A percentile compares a stretch with the other conserved stretches of the same genome.
Conservation (phyloP, 2,113 vertebrate species). For the Heterotilapia buettikoferi region DNA sequence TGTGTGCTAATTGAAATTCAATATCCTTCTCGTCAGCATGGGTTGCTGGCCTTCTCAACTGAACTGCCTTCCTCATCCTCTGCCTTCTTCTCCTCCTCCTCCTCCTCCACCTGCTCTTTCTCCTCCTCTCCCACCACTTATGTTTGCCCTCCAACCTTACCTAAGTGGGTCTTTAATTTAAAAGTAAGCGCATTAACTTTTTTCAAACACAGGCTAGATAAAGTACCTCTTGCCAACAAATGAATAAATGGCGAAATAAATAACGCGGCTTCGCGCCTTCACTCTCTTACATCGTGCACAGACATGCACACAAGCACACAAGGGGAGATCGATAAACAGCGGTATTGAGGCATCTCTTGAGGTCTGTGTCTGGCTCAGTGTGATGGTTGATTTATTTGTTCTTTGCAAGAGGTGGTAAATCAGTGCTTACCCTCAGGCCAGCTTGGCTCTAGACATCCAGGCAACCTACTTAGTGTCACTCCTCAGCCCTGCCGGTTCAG, state of each 20-base stretch:
- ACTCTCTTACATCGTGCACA: background rate
- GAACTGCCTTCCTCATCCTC: background rate
- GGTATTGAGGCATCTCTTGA: constrained; percentile 69
- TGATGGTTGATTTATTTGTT: constrained; percentile 70
- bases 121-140: constrained; percentile 20
- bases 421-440: constrained; percentile 54
- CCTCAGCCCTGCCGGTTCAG: constrained; percentile 2
- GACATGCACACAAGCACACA: background rate
- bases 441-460: constrained; percentile 25
- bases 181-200: constrained; percentile 67
- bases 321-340: constrained; percentile 60
- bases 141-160: constrained; percentile 52
- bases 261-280: background rate
- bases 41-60: constrained; percentile 43
- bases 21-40: constrained; percentile 60
- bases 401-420: constrained; percentile 56
- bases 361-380: constrained; percentile 64
- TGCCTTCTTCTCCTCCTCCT: background rate
- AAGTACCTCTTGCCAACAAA: constrained; percentile 60
- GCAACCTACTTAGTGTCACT: constrained; percentile 52
- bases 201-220: constrained; percentile 53
- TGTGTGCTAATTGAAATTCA: constrained; percentile 70
- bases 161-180: constrained; percentile 73
- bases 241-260: constrained; percentile 60
- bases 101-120: background rate